Evolutionary conservation across 2,888 invertebrate genomes (phyloP).

Genomic region (Drosophila macrospina): DNA sequence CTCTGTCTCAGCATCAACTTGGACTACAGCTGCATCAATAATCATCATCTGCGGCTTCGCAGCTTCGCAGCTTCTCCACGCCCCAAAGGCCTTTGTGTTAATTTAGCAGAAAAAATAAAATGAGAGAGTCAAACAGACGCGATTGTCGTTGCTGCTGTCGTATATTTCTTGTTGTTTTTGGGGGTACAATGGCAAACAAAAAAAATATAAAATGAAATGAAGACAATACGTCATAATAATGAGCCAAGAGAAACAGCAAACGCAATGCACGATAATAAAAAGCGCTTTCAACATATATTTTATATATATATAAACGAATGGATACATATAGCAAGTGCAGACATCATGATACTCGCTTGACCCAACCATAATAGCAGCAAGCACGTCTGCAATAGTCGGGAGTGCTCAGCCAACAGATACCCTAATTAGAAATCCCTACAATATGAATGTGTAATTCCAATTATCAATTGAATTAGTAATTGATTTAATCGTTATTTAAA

Average conservation of each 20-base stretch:
- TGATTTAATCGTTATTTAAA: neutral
- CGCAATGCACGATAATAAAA: constrained; percentile 52
- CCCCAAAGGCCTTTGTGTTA: constrained; percentile 61
- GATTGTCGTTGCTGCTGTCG: constrained; percentile 24
- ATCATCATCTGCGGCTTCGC: constrained; percentile 31
- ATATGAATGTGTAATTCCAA: too few relatives aligned
- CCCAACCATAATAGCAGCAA: constrained; percentile 28
- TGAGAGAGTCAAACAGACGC: constrained; percentile 53
- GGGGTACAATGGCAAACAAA: constrained; percentile 40
- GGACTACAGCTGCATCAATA: constrained; percentile 49
- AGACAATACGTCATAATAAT: constrained; percentile 73
- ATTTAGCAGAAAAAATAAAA: constrained; percentile 42
- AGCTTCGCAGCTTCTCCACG: constrained; percentile 27
- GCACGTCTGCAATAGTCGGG: constrained; percentile 2
- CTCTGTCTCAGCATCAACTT: constrained; percentile 17
- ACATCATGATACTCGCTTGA: constrained; percentile 40
- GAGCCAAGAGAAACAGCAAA: constrained; percentile 61
- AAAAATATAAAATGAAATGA: constrained; percentile 17
- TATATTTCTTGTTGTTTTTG: constrained; percentile 21
- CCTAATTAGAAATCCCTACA: neutral
- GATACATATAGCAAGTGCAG: constrained; percentile 47
- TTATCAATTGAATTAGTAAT: too few relatives aligned
- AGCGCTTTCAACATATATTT: constrained; percentile 54
- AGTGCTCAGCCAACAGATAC: constrained; percentile 13
- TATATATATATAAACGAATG: constrained; percentile 1